Percentiles rank a stretch among this genome's conserved stretches.
phyloP scores from a whole-genome alignment of 23 tunicate genomes.

The Diplosoma virens region DNA sequence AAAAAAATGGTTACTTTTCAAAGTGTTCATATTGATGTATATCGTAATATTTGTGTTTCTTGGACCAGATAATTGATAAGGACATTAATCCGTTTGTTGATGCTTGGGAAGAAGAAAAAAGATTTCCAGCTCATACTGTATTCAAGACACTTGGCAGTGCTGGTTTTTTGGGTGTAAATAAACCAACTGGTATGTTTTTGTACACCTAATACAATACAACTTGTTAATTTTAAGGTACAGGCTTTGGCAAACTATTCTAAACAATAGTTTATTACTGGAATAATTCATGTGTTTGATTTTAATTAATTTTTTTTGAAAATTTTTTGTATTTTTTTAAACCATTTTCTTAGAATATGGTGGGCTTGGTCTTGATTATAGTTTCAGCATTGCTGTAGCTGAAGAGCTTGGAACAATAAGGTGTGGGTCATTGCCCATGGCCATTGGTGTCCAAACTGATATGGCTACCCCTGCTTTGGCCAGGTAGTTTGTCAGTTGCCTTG shows the following conservation, averaged over 20 bases:
- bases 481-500: slow-evolving; percentile 13
- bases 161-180: slow-evolving; percentile 89
- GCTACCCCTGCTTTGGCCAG: slow-evolving; percentile 97
- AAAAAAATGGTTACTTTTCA: too few species aligned
- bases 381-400: slow-evolving; percentile 85
- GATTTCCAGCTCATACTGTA: slow-evolving; percentile 84
- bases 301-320: too few species aligned
- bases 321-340: too few species aligned
- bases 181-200: slow-evolving; percentile 56
- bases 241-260: too few species aligned
- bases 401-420: slow-evolving; percentile 78
- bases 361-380: slow-evolving; percentile 93
- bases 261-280: too few species aligned
- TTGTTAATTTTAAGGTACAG: too few species aligned
- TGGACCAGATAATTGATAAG: slow-evolving; percentile 67
- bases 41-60: neutral
- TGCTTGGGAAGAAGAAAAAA: slow-evolving; percentile 83
- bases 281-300: too few species aligned
- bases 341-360: slow-evolving; percentile 83
- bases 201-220: too few species aligned
- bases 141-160: slow-evolving; percentile 86
- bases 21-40: too few species aligned
- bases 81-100: slow-evolving; percentile 96
- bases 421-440: slow-evolving; percentile 91
- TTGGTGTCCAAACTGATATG: slow-evolving; percentile 97